A percentile compares a stretch with the other conserved stretches of the same genome.
These are phyloP conservation scores for Leptothorax acervorum DNA, from an alignment of 2,888 invertebrate genomes.

Conservation along the genomic window DNA sequence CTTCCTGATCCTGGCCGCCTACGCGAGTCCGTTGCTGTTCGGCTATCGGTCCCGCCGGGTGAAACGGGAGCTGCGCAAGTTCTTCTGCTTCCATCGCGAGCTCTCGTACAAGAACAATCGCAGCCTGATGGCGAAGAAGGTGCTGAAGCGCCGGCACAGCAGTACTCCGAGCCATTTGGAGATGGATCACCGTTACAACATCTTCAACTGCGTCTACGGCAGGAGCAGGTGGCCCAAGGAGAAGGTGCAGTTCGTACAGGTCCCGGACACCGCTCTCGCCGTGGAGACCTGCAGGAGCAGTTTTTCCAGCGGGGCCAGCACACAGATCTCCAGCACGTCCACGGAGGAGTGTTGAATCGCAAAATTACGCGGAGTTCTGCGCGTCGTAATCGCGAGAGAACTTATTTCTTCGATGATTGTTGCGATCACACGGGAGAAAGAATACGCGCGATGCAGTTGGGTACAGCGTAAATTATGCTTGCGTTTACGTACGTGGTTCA, in stretches of 20 bases:
- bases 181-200: conserved; percentile 81
- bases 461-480: not conserved
- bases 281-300: conserved; percentile 88
- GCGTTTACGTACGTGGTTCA: not conserved
- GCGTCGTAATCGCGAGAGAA: conserved; percentile 31
- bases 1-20: conserved; percentile 88
- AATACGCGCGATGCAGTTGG: not conserved
- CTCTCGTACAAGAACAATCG: conserved; percentile 84
- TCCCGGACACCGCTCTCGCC: conserved; percentile 87
- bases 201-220: conserved; percentile 84
- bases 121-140: conserved; percentile 86
- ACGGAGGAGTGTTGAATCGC: conserved; percentile 86
- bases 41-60: conserved; percentile 91
- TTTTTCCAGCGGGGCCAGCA: conserved; percentile 89
- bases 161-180: conserved; percentile 77
- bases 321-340: conserved; percentile 88
- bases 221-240: conserved; percentile 82
- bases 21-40: conserved; percentile 91
- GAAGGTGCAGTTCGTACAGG: conserved; percentile 86
- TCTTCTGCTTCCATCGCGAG: conserved; percentile 85
- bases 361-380: not conserved
- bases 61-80: conserved; percentile 87
- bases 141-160: conserved; percentile 82
- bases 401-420: not conserved
- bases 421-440: not conserved